Evolutionary conservation across 2,888 invertebrate genomes (phyloP).

Genomic region (Oscheius onirici): DNA sequence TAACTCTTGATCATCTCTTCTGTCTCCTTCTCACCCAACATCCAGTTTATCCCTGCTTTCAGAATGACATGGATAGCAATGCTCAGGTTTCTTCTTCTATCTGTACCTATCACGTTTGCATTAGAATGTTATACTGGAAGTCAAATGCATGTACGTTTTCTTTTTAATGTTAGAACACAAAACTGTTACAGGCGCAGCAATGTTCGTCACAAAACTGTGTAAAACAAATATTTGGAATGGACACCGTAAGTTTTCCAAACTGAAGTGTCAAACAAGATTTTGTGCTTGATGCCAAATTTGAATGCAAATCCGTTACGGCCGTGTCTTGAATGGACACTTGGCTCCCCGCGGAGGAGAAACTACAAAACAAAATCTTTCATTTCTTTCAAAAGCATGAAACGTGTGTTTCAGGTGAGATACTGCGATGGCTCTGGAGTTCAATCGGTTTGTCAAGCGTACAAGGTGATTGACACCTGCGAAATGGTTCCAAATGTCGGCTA

Average conservation of each 20-base stretch:
- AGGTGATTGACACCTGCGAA: slow-evolving; percentile 65
- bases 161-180: neutral
- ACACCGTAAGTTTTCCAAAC: slow-evolving; percentile 60
- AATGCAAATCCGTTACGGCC: slow-evolving; percentile 30
- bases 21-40: neutral
- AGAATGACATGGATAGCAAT: slow-evolving; percentile 8
- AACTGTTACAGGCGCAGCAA: slow-evolving; percentile 58
- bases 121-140: slow-evolving; percentile 67
- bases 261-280: slow-evolving; percentile 4
- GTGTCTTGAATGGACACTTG: slow-evolving; percentile 30
- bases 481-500: slow-evolving; percentile 66
- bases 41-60: neutral
- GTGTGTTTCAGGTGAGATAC: slow-evolving; percentile 65
- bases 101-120: neutral
- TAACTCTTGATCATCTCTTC: slow-evolving; percentile 8
- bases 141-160: slow-evolving; percentile 51
- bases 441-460: slow-evolving; percentile 69
- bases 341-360: slow-evolving; percentile 23
- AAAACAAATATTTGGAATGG: slow-evolving; percentile 69
- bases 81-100: neutral
- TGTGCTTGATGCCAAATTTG: slow-evolving; percentile 24
- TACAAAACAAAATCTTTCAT: slow-evolving; percentile 19
- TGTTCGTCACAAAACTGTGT: slow-evolving; percentile 68
- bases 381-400: neutral
- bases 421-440: slow-evolving; percentile 68